phyloP scores from a whole-genome alignment of 2,113 vertebrate species.

The Tauraco erythrolophus region DNA sequence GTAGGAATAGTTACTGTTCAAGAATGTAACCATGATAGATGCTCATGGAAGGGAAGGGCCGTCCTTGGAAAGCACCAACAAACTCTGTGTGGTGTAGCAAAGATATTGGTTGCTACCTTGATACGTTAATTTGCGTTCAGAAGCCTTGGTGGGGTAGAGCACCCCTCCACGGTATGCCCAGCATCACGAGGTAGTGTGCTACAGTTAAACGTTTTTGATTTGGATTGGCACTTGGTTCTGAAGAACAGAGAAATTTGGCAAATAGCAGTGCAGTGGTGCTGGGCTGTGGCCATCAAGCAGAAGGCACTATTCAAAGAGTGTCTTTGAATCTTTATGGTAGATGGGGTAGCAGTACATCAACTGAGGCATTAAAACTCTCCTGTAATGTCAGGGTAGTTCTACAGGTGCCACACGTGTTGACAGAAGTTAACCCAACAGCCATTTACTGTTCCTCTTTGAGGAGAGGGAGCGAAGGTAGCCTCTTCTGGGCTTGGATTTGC shows the following conservation, averaged over 20 bases:
- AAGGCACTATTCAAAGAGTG: neutral
- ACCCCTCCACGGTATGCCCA: neutral
- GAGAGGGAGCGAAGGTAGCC: neutral
- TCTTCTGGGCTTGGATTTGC: neutral
- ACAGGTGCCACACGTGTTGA: neutral
- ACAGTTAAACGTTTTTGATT: neutral
- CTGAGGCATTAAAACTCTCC: neutral
- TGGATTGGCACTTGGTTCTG: neutral
- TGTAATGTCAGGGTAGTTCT: neutral
- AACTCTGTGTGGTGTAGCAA: neutral
- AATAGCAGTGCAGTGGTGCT: neutral
- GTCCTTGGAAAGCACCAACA: neutral
- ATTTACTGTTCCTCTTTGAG: neutral
- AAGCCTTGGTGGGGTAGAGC: neutral
- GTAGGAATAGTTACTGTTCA: neutral
- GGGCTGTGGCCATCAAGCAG: neutral
- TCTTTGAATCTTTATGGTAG: neutral
- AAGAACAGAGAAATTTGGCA: neutral
- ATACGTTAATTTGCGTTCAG: neutral
- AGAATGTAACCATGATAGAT: neutral
- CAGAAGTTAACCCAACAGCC: neutral
- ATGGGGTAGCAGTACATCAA: neutral
- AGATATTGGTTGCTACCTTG: neutral
- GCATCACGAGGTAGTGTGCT: accelerated
- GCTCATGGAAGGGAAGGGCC: neutral